Evolutionary conservation across 2,797 vertebrate genomes (phyloP), one percentile per base, ranked within the genome.

Genomic region (Setipinna tenuifilis): DNA sequence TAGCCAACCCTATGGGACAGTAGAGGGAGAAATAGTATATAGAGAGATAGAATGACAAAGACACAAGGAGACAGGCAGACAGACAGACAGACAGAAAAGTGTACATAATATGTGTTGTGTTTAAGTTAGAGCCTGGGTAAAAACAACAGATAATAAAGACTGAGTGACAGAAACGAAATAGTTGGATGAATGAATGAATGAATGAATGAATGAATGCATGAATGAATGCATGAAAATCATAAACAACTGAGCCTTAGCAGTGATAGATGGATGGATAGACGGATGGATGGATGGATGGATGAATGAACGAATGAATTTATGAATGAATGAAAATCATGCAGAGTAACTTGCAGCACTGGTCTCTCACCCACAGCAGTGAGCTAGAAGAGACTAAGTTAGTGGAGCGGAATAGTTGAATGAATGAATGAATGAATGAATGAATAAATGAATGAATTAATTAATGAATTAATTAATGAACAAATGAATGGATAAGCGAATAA

Each of bases 1-100:
- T 91, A 93, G 28, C 91, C 92, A 4, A 91, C 94, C 84, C 95
- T 95, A 59, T 17, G 17, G 23, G 25, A 19, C n/a, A 9, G 2
- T n/a, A 2, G 3, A 7, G 75, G 25, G 25, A 25, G 9, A 85
- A 21, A n/a, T 0, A 21, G 62, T 23, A 58, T 14, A 75, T 10
- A 71, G 1, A 5, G 10, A 28, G 28, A 44, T 12, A 61, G 23
- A 83, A 65, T 48, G 0, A 59, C n/a, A 71, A 54, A 65, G 2
- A 82, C 23, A 54, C 0, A 25, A 14, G 6, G 4, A 35, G 61
- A 14, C 50, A 54, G 50, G 7, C 50, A 54, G 50, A 14, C 50
- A 54, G 50, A 54, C 50, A 41, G 57, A 11, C 65, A 44, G 21
- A 58, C 50, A 5, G n/a, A 48, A 7, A 21, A 50, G 65, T 23